Evolutionary conservation across 2,113 vertebrate species (phyloP).

Genomic region (Trochalopteron elliotii): DNA sequence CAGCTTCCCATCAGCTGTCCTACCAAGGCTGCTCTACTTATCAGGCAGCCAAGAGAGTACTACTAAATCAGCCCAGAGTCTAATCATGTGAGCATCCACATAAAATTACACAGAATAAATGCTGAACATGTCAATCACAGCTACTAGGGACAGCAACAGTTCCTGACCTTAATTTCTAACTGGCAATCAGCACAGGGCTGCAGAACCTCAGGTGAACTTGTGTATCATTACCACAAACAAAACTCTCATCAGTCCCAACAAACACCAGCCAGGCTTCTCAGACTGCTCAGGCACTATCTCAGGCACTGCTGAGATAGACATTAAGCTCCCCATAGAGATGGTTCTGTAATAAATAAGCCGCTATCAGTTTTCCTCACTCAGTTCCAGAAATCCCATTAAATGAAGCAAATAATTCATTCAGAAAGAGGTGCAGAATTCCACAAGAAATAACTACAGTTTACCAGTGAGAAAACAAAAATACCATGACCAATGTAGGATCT

Average conservation of each 20-base stretch:
- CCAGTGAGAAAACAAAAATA: neutral
- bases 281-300: neutral
- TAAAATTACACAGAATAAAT: neutral
- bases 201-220: neutral
- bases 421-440: neutral
- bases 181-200: neutral
- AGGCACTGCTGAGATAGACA: neutral
- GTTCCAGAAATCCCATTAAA: neutral
- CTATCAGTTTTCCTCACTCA: neutral
- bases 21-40: neutral
- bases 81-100: neutral
- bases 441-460: neutral
- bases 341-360: neutral
- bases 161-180: neutral
- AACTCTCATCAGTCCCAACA: neutral
- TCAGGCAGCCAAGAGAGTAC: neutral
- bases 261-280: neutral
- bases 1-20: neutral
- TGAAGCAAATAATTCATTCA: neutral
- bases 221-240: neutral
- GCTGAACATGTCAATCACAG: fast-evolving
- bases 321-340: neutral
- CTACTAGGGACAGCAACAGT: neutral
- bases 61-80: neutral
- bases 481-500: neutral